Evolutionary conservation across 2,888 invertebrate genomes (phyloP).

Genomic region (Tachina lurida): DNA sequence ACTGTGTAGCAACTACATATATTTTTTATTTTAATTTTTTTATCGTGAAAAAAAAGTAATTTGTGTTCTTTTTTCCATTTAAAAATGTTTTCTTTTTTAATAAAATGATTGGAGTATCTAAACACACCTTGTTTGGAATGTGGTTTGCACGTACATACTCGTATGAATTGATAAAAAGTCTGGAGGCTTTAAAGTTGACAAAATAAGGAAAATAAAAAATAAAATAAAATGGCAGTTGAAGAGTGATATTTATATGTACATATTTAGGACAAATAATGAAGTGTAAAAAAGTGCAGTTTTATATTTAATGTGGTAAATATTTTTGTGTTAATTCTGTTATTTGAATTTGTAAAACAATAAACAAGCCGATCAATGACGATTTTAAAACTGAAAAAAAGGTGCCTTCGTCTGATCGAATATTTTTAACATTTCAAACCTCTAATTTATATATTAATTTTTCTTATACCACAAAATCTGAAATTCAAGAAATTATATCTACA

Average conservation of each 20-base stretch:
- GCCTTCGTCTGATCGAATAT: too few relatives aligned
- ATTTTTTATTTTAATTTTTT: constrained; percentile 10
- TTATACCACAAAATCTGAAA: too few relatives aligned
- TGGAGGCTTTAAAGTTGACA: not conserved
- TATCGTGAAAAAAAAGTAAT: not conserved
- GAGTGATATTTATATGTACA: not conserved
- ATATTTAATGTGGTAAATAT: not conserved
- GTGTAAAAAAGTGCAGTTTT: not conserved
- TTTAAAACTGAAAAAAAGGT: too few relatives aligned
- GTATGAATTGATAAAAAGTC: not conserved
- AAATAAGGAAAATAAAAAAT: not conserved
- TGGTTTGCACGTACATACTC: constrained; percentile 40
- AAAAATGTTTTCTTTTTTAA: not conserved
- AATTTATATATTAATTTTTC: too few relatives aligned
- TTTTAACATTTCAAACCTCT: too few relatives aligned
- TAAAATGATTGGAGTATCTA: not conserved
- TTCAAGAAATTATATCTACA: too few relatives aligned
- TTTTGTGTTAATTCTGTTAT: too few relatives aligned
- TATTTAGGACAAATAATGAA: not conserved
- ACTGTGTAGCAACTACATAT: constrained; percentile 14
- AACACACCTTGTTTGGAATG: constrained; percentile 52
- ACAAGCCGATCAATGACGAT: too few relatives aligned
- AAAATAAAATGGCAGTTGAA: not conserved
- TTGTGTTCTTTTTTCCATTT: not conserved
- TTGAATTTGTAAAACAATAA: too few relatives aligned